Percentiles rank a stretch among this genome's conserved stretches.
These are phyloP conservation scores for Jacana jacana DNA, from an alignment of 2,113 vertebrate species.

Conservation along the genomic window DNA sequence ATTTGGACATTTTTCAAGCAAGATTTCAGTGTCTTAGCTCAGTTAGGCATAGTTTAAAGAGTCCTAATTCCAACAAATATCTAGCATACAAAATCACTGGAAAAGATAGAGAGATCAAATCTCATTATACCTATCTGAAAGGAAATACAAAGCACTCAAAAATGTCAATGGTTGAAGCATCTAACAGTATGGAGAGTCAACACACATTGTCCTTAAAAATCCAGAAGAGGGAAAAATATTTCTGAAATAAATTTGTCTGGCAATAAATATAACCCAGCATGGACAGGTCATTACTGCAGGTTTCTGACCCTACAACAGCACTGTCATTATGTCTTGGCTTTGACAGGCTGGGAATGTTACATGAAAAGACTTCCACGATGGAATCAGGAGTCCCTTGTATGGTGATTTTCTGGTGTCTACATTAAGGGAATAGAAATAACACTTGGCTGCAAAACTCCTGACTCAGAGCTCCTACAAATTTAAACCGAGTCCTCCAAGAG, in stretches of 20 bases:
- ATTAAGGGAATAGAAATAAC: background rate
- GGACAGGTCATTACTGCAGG: background rate
- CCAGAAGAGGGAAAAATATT: background rate
- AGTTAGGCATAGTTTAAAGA: background rate
- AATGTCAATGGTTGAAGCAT: background rate
- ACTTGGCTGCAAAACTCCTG: background rate
- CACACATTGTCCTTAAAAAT: background rate
- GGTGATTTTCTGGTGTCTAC: background rate
- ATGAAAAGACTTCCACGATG: background rate
- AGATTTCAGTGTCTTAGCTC: background rate
- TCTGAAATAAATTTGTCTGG: background rate
- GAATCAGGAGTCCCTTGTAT: background rate
- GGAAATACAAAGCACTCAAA: background rate
- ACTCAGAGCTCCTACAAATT: background rate
- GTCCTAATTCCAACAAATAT: background rate
- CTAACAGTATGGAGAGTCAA: background rate
- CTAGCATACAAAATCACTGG: background rate
- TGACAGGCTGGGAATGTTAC: background rate
- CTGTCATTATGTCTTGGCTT: background rate
- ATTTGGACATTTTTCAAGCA: background rate
- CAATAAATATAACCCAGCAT: accelerated
- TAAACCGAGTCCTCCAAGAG: background rate
- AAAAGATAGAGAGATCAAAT: background rate
- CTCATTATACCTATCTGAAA: background rate
- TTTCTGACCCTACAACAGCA: background rate